Conservation (phyloP, 2,797 vertebrate species). For the Rachycentron canadum region DNA sequence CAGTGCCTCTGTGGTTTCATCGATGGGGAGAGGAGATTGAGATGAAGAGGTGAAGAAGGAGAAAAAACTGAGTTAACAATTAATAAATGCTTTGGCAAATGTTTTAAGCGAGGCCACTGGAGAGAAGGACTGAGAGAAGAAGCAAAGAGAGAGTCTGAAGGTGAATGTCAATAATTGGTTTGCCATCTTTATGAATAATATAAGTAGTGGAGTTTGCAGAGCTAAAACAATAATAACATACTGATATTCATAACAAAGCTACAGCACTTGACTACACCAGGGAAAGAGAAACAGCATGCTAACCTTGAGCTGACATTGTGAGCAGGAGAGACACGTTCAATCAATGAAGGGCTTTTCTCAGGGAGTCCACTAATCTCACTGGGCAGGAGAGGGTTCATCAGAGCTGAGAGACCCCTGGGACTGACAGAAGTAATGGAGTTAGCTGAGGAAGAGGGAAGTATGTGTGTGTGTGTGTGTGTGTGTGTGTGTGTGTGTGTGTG, state of each 20-base stretch:
- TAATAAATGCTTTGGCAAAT: conserved; percentile 63
- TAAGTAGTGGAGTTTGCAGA: conserved; percentile 55
- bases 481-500: conserved; percentile 20
- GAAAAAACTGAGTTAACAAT: conserved; percentile 54
- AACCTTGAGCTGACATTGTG: conserved; percentile 83
- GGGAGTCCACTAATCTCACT: conserved; percentile 84
- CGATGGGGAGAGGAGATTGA: conserved; percentile 35
- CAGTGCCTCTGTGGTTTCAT: conserved; percentile 57
- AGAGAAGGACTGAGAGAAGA: conserved; percentile 22
- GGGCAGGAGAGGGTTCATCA: conserved; percentile 81
- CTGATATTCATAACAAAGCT: conserved; percentile 65
- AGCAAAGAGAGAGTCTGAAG: conserved; percentile 29
- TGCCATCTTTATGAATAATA: conserved; percentile 67
- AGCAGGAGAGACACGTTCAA: conserved; percentile 67
- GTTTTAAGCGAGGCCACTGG: conserved; percentile 45
- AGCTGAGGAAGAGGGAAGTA: conserved; percentile 48
- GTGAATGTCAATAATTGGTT: conserved; percentile 66
- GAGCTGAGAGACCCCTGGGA: conserved; percentile 76
- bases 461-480: conserved; percentile 16
- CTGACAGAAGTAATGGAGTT: conserved; percentile 76
- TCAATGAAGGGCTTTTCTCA: conserved; percentile 82
- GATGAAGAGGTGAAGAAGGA: conserved; percentile 33
- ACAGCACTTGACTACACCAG: conserved; percentile 41
- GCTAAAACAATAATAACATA: conserved; percentile 62
- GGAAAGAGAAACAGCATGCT: conserved; percentile 42